Evolutionary conservation across 1,140 invertebrate species (phyloP).

Genomic region (Nasonia giraulti): DNA sequence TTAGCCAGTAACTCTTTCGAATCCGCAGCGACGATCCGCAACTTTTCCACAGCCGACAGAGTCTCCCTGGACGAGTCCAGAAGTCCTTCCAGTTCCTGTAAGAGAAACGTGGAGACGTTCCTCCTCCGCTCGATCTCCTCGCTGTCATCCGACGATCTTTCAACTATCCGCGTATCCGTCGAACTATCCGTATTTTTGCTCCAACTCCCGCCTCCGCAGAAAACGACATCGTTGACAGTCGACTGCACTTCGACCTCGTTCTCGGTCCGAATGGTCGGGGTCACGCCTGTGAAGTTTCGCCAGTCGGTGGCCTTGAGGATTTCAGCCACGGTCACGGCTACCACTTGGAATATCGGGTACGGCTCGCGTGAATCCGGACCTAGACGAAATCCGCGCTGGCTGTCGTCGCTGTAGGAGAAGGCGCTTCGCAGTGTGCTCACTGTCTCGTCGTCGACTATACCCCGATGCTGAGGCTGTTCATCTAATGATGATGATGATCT

Average conservation of each 20-base stretch:
- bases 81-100: not conserved
- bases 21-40: not conserved
- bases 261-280: not conserved
- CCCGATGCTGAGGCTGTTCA: not conserved
- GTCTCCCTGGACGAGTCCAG: slow-evolving; percentile 7
- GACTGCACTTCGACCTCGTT: not conserved
- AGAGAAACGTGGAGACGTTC: not conserved
- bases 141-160: not conserved
- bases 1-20: not conserved
- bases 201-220: not conserved
- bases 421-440: slow-evolving; percentile 13
- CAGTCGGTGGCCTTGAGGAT: slow-evolving; percentile 24
- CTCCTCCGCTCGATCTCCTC: not conserved
- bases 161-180: not conserved
- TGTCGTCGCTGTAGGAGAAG: slow-evolving; percentile 32
- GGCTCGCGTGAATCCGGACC: slow-evolving; percentile 14
- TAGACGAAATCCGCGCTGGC: not conserved
- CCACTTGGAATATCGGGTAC: slow-evolving; percentile 25
- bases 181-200: not conserved
- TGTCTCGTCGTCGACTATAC: slow-evolving; percentile 21
- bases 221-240: not conserved
- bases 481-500: too few species aligned
- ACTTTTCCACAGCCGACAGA: not conserved
- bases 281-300: not conserved
- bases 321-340: slow-evolving; percentile 15